Evolutionary conservation across 1,140 invertebrate genomes (phyloP), one percentile per base, ranked within the genome.

Genomic region (Ceratosolen fusciceps): DNA sequence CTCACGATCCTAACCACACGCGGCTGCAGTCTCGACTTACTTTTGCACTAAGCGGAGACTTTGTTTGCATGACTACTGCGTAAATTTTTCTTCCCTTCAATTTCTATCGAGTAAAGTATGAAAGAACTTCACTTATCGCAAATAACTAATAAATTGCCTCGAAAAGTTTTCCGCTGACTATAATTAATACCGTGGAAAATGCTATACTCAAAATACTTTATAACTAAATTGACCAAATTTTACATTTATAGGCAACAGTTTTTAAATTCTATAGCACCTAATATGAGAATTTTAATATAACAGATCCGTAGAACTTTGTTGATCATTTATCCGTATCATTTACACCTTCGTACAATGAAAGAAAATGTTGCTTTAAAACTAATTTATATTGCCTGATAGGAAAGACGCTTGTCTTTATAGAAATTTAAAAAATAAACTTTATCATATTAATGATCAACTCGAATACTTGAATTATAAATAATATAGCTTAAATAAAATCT

Each of bases 1-100:
- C 70, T 83, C 83, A 43, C 79, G 78, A 49, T 85, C 83, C 79
- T 85, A 83, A 82, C 80, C 79, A 52, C 78, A 47, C 43, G 24
- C 47, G 26, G 39, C 39, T 19, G 39, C 21, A 29, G 26, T 29
- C 2, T 12, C 56, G 8, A 58, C 26, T 26, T 26, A 19, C 8
- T 34, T 62, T 3, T 62, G 29, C 29, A 62, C 14, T 62, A 29
- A 62, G 10, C 31, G 19, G 34, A 19, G 58, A 62, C 29, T 62
- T 34, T 34, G 10, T 19, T 34, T 62, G 26, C 24, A 2, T 60
- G 21, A 60, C 12, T 31, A 4, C 8, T 60, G 56, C 56, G 4
- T 62, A 4, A 12, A 29, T 12, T 58, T 58, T 29, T 29, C n/a
- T 58, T n/a, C 29, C 29, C 2, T 29, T 19, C 49, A 3, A 3